These are phyloP conservation scores for Hystrix brachyura DNA, from an alignment of 2,113 vertebrate species.

Conservation along the genomic window DNA sequence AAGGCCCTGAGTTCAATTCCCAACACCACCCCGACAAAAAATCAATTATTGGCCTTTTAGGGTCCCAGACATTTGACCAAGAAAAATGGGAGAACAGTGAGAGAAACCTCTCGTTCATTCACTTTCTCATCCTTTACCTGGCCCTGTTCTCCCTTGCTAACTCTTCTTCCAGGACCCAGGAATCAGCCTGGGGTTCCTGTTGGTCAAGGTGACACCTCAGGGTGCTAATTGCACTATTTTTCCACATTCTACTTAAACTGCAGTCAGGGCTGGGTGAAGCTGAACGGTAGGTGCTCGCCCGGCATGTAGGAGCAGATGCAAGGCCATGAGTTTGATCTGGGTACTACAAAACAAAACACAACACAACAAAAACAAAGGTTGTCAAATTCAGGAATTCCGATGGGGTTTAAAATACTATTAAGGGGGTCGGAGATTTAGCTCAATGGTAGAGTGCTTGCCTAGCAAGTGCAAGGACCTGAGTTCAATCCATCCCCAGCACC, in stretches of 20 bases:
- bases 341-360: neutral
- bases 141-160: neutral
- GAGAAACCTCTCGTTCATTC: neutral
- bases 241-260: neutral
- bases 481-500: no score
- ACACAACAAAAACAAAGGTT: neutral
- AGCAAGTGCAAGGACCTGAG: no score
- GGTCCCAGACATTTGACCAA: neutral
- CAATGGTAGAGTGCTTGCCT: no score
- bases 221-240: neutral
- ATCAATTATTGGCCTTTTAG: no score
- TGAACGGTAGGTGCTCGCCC: neutral
- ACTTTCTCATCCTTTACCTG: neutral
- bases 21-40: no score
- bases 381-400: constrained; percentile 6
- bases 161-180: neutral
- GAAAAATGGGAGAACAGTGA: neutral
- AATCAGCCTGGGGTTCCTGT: neutral
- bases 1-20: no score
- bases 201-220: neutral
- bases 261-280: neutral
- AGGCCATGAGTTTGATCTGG: neutral
- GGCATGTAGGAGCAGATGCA: no score
- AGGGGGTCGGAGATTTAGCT: neutral
- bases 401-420: neutral